Base-by-base conservation (phyloP, 2,797 vertebrate genomes). In the Spondyliosoma cantharus region DNA sequence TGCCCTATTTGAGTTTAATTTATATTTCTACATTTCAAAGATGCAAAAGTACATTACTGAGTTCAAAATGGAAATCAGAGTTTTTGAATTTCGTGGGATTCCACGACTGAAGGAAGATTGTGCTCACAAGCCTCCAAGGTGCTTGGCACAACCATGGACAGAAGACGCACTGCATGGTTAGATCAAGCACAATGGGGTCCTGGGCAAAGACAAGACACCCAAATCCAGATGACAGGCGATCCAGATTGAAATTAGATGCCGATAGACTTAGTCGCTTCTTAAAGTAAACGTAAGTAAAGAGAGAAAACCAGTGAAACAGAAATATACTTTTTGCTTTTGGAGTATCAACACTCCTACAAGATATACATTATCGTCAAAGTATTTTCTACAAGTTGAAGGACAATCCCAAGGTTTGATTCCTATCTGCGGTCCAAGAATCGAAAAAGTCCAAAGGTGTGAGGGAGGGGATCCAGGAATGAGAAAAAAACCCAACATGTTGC, bases 171-270 rank as follows among this genome's bases (percentile, higher is more conserved):
- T 96, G 95, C 95, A 96, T 96, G 95, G 95, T 96, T 96, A 96
- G 95, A 96, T 96, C 95, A 96, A 96, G 95, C 95, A 96, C 95
- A 96, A 96, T 95, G 95, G 95, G 5, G 94, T 93, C 94, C 87
- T 90, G 92, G 91, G 94, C 94, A 81, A 85, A 77, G 64, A 68
- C 45, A 25, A 22, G 59, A 58, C 68, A 48, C 15, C 49, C 50
- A 68, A 32, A 70, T 11, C 16, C 43, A 53, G 56, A 53, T 64
- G 24, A 50, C 49, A 50, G 67, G 22, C 6, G 50, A 72, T 83
- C 68, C 81, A 80, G 32, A 56, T 69, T 37, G 53, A 59, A 50
- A 27, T 43, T 43, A 59, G 15, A 15, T 7, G 0, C 15, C 58
- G 12, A 78, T n/a, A 5, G 7, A 42, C 53, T 25, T 59, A 3